A percentile compares a stretch with the other conserved stretches of the same genome.
These are phyloP conservation scores for Uropsilus gracilis DNA, from an alignment of 2,113 vertebrate genomes.

Conservation along the genomic window DNA sequence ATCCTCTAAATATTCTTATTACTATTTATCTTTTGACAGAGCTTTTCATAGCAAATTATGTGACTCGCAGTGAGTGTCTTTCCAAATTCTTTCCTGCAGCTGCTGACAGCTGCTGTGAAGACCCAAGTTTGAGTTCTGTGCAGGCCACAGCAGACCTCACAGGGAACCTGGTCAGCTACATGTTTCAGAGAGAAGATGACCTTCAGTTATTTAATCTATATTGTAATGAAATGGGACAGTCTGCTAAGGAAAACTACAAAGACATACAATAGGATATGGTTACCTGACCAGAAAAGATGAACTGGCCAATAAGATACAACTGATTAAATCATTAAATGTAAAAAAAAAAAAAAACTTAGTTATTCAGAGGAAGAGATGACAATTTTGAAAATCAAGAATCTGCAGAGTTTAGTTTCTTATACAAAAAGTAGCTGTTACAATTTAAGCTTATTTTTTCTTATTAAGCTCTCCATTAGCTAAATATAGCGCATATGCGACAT, in stretches of 20 bases:
- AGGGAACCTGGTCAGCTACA: neutral
- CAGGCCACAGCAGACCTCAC: neutral
- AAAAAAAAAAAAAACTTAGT: neutral
- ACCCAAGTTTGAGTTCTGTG: neutral
- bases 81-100: neutral
- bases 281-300: neutral
- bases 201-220: neutral
- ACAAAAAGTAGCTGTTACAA: neutral
- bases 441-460: neutral
- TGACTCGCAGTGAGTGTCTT: neutral
- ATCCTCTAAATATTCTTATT: neutral
- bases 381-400: neutral
- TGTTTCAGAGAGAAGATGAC: neutral
- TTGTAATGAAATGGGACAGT: neutral
- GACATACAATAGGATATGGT: neutral
- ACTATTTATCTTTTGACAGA: neutral
- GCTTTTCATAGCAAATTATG: neutral
- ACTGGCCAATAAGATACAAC: neutral
- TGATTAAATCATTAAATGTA: neutral
- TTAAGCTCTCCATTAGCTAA: neutral
- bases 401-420: neutral
- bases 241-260: neutral
- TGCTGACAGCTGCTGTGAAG: neutral
- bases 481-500: neutral
- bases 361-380: neutral